Base-by-base conservation (phyloP, 2,113 vertebrate genomes). In the Origma solitaria region DNA sequence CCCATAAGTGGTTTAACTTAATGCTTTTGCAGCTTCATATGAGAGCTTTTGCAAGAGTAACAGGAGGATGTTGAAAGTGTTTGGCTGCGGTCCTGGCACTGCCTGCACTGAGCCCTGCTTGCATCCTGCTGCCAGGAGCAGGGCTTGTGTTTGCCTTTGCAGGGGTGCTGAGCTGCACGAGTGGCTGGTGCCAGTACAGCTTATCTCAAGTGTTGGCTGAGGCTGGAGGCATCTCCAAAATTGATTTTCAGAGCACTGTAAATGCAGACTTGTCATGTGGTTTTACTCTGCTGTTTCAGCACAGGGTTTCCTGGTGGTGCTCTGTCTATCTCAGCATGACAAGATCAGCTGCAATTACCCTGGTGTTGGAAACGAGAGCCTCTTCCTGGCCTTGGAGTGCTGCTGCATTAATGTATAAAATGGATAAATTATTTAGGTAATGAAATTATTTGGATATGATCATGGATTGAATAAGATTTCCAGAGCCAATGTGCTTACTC, bases 401-500 rank as follows among this genome's bases (percentile, higher is more conserved):
- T 86, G 45, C 84, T 73, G 58, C 44, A 17, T 62, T 85, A 57
- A 35, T 31, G 23, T 37, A 31, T 31, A 28, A 86, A 72, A 94
- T 40, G 82, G 85, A 47, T 65, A 71, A 86, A 71, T 68, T 51
- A 42, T 78, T 77, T 94, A 51, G 72, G 61, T 90, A 86, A 56
- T 70, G 47, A 83, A 88, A 51, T 78, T 18, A 51, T 84, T 85
- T 92, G 85, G 64, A 21, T 77, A 17, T 75, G 82, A 58, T 60
- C 27, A 6, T 66, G 60, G 64, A 50, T 50, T 86, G 68, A 83
- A 51, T 50, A 54, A 90, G 79, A 24, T 62, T 83, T 70, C 47
- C 49, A 76, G 75, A 88, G 85, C 80, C 76, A 64, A 13, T 33
- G 44, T 95, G 69, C 93, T 96, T 81, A 60, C 81, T 96, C 95